Evolutionary conservation across 2,888 invertebrate species (phyloP).

Genomic region (Cantharis flavilabris): DNA sequence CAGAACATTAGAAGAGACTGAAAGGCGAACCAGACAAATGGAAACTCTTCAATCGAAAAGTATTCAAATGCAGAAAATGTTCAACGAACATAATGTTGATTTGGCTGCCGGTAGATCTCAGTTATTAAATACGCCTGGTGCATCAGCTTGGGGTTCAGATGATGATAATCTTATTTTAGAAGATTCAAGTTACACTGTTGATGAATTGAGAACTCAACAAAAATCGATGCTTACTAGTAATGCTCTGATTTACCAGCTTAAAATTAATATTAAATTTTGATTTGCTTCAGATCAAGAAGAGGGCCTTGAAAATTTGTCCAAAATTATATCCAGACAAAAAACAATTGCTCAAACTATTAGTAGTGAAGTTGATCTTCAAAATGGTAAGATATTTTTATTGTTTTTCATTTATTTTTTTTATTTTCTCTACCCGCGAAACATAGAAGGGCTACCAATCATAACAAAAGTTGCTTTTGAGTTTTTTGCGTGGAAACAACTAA

Average conservation of each 20-base stretch:
- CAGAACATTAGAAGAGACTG: conserved; percentile 66
- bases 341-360: conserved; percentile 75
- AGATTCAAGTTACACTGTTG: conserved; percentile 52
- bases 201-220: conserved; percentile 63
- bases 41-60: conserved; percentile 65
- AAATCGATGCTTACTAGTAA: conserved; percentile 63
- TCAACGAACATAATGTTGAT: conserved; percentile 51
- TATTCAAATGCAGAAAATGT: conserved; percentile 61
- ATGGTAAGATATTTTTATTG: conserved; percentile 61
- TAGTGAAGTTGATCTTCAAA: conserved; percentile 76
- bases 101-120: conserved; percentile 46
- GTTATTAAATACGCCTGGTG: conserved; percentile 48
- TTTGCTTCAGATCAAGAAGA: conserved; percentile 72
- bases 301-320: conserved; percentile 74
- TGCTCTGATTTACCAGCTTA: neutral
- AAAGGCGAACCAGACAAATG: conserved; percentile 64
- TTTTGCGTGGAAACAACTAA: too few relatives aligned
- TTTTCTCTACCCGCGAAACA: neutral
- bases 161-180: conserved; percentile 55
- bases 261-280: neutral
- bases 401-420: neutral
- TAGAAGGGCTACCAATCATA: too few relatives aligned
- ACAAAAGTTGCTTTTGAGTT: too few relatives aligned
- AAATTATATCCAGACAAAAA: conserved; percentile 77
- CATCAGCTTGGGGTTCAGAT: conserved; percentile 57